Percentiles rank a stretch among this genome's conserved stretches.
These are phyloP conservation scores for Ornithoptera priamus DNA, from an alignment of 2,888 invertebrate genomes.

Conservation along the genomic window DNA sequence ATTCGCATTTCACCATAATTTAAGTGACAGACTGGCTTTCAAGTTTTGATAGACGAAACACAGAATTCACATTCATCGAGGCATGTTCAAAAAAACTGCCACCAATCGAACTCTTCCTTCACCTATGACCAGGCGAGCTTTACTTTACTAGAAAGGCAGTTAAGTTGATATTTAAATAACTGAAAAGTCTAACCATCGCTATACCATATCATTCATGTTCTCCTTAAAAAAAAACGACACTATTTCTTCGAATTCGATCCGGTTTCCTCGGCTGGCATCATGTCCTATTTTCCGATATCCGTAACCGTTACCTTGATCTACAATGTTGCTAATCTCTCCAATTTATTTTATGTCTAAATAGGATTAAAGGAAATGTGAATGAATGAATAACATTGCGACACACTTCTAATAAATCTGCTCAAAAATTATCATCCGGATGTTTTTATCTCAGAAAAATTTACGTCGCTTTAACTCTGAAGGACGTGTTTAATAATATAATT, in stretches of 20 bases:
- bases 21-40: no score
- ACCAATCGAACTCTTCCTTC: no score
- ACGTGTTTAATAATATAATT: neutral
- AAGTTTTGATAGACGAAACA: no score
- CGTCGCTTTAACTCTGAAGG: neutral
- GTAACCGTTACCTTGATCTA: conserved; percentile 21
- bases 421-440: conserved; percentile 17
- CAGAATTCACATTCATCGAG: no score
- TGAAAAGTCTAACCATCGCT: no score
- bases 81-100: no score
- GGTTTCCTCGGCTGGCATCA: neutral
- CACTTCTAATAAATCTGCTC: conserved; percentile 13
- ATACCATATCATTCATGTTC: no score
- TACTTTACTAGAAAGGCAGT: no score
- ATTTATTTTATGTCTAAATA: conserved; percentile 23
- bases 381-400: conserved; percentile 12
- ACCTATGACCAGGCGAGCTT: no score
- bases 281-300: conserved; percentile 4
- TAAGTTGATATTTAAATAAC: no score
- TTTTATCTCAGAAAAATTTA: neutral
- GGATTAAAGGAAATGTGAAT: conserved; percentile 23
- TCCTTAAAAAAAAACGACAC: no score
- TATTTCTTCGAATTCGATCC: neutral
- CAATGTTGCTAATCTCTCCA: conserved; percentile 20
- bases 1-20: no score